A percentile compares a stretch with the other conserved stretches of the same genome.
Conservation (phyloP, 2,113 vertebrate species). For the Hippocampus comes region DNA sequence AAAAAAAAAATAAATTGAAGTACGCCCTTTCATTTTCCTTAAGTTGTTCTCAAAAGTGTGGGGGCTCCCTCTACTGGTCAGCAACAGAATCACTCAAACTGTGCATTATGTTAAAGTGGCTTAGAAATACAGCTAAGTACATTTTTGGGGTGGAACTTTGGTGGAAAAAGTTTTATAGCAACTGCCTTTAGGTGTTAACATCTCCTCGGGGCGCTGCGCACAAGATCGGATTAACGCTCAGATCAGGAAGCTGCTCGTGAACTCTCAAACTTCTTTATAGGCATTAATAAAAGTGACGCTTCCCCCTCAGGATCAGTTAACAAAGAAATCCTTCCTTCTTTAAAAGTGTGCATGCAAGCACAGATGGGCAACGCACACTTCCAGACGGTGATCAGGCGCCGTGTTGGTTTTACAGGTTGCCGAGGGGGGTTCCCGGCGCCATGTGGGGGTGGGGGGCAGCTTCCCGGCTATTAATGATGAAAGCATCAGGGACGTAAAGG, state of each 20-base stretch:
- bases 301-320: not conserved
- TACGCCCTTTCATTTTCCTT: too few relatives aligned
- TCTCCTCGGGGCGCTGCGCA: not conserved
- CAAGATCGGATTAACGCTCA: not conserved
- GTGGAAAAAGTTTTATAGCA: not conserved
- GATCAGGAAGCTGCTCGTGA: not conserved
- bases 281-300: not conserved
- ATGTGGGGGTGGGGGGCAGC: conserved; percentile 15
- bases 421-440: conserved; percentile 18
- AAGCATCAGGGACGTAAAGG: conserved; percentile 29
- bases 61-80: too few relatives aligned
- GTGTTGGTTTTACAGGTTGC: conserved; percentile 42
- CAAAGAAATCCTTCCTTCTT: not conserved
- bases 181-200: not conserved
- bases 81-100: not conserved
- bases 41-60: too few relatives aligned
- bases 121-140: not conserved
- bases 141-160: not conserved
- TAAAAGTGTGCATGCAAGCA: not conserved
- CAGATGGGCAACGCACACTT: not conserved
- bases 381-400: not conserved
- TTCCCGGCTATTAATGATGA: conserved; percentile 44
- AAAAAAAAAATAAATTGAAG: too few relatives aligned
- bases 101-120: not conserved
- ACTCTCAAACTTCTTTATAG: not conserved